phyloP scores from a whole-genome alignment of 64 coral and sea anemone genomes.

The Cladopsammia gracilis region DNA sequence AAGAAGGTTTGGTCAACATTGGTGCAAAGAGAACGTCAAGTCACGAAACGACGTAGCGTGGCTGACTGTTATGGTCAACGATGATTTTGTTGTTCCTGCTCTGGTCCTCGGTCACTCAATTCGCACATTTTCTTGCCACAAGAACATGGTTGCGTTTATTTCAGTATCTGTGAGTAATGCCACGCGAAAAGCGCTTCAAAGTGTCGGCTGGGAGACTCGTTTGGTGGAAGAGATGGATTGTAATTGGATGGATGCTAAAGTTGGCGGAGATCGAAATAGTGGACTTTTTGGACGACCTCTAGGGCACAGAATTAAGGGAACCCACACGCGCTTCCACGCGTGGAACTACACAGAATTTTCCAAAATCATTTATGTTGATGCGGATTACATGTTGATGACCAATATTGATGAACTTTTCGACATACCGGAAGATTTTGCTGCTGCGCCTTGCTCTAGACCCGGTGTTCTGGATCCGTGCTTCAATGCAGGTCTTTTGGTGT shows the following conservation, averaged over 20 bases:
- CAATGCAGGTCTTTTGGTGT: slow-evolving; percentile 89
- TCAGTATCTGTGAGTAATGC: slow-evolving; percentile 29
- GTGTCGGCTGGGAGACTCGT: slow-evolving; percentile 67
- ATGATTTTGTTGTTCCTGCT: slow-evolving; percentile 37
- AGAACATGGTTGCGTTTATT: slow-evolving; percentile 70
- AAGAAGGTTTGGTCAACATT: slow-evolving; percentile 37
- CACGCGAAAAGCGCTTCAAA: slow-evolving; percentile 5
- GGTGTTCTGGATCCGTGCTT: slow-evolving; percentile 91
- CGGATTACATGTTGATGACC: slow-evolving; percentile 74
- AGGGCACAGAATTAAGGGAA: slow-evolving; percentile 36
- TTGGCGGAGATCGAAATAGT: slow-evolving; percentile 52
- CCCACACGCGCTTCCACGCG: slow-evolving; percentile 88
- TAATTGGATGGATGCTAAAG: slow-evolving; percentile 84
- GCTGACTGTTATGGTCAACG: slow-evolving; percentile 71
- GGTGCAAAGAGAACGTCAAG: slow-evolving; percentile 38
- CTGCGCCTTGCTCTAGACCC: slow-evolving; percentile 75
- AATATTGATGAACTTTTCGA: slow-evolving; percentile 94
- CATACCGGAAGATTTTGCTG: slow-evolving; percentile 73
- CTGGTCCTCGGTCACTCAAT: slow-evolving; percentile 71
- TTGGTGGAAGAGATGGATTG: slow-evolving; percentile 90
- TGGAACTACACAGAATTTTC: slow-evolving; percentile 91
- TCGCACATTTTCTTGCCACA: slow-evolving; percentile 71
- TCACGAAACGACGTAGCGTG: slow-evolving; percentile 23
- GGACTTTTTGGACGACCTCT: neutral
- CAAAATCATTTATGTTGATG: slow-evolving; percentile 82